A percentile compares a stretch with the other conserved stretches of the same genome.
Evolutionary conservation across 2,888 invertebrate genomes (phyloP).

Genomic region (Drosophila parthenogenetica): DNA sequence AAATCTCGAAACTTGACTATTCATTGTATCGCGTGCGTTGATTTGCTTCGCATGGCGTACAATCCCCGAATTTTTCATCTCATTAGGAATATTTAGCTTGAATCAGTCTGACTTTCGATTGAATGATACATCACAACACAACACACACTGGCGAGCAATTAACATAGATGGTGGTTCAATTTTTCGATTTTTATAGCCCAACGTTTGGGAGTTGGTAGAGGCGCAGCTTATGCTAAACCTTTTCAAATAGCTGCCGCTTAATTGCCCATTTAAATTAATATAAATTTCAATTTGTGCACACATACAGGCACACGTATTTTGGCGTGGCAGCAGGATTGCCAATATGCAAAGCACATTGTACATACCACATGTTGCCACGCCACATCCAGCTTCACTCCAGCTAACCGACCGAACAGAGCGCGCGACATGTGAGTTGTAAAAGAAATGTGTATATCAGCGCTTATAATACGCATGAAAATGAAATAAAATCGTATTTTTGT

Average conservation of each 20-base stretch:
- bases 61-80: slow-evolving; percentile 25
- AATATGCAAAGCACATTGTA: slow-evolving; percentile 71
- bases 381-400: slow-evolving; percentile 15
- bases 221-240: slow-evolving; percentile 61
- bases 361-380: slow-evolving; percentile 71
- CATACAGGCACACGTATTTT: slow-evolving; percentile 14
- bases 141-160: slow-evolving; percentile 6
- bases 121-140: slow-evolving; percentile 59
- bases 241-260: slow-evolving; percentile 70
- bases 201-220: slow-evolving; percentile 28
- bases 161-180: slow-evolving; percentile 4
- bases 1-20: slow-evolving; percentile 7
- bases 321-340: slow-evolving; percentile 46
- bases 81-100: slow-evolving; percentile 18
- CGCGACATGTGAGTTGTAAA: slow-evolving; percentile 65
- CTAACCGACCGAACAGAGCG: slow-evolving; percentile 21
- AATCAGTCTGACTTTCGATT: slow-evolving; percentile 62
- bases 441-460: slow-evolving; percentile 76
- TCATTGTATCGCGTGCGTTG: slow-evolving; percentile 16
- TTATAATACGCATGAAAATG: slow-evolving; percentile 81
- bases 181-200: slow-evolving; percentile 45
- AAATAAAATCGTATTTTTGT: slow-evolving; percentile 81
- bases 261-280: slow-evolving; percentile 79
- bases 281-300: slow-evolving; percentile 74
- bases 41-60: slow-evolving; percentile 24